phyloP scores from a whole-genome alignment of 2,797 vertebrate genomes.

The Hirundo rustica region DNA sequence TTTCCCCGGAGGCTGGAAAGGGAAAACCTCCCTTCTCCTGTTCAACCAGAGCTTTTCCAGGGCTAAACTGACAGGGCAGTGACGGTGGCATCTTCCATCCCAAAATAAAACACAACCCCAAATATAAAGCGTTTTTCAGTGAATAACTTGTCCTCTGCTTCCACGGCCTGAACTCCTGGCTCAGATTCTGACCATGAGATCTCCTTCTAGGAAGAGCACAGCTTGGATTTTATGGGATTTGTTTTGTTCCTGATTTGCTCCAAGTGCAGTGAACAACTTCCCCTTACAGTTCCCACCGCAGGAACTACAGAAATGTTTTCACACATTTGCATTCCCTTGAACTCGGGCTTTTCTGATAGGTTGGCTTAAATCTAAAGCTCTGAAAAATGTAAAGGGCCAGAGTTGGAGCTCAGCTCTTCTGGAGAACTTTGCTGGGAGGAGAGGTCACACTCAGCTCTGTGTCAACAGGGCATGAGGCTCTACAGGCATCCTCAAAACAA shows the following conservation, averaged over 20 bases:
- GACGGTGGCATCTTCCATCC: background rate
- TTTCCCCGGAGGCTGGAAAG: background rate
- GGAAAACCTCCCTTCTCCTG: background rate
- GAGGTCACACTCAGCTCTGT: background rate
- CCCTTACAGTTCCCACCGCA: background rate
- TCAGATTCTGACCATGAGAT: background rate
- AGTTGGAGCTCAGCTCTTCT: background rate
- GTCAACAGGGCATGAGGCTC: background rate
- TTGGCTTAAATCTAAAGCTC: background rate
- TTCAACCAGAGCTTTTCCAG: background rate
- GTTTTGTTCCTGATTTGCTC: background rate
- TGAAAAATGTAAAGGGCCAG: background rate
- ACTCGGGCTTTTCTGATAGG: rapidly evolving
- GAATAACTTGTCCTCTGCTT: background rate
- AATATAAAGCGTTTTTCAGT: background rate
- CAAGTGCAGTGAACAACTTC: background rate
- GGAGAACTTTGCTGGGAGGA: background rate
- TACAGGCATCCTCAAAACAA: background rate
- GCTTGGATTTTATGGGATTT: background rate
- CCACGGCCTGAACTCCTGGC: background rate
- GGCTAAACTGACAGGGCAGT: background rate
- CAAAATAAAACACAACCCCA: background rate
- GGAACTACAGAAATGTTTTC: background rate
- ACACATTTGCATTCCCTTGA: background rate
- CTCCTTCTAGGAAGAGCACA: background rate